Evolutionary conservation across 64 coral and sea anemone genomes (phyloP), one percentile per base, ranked within the genome.

Genomic region (Dendronephthya gigantea): DNA sequence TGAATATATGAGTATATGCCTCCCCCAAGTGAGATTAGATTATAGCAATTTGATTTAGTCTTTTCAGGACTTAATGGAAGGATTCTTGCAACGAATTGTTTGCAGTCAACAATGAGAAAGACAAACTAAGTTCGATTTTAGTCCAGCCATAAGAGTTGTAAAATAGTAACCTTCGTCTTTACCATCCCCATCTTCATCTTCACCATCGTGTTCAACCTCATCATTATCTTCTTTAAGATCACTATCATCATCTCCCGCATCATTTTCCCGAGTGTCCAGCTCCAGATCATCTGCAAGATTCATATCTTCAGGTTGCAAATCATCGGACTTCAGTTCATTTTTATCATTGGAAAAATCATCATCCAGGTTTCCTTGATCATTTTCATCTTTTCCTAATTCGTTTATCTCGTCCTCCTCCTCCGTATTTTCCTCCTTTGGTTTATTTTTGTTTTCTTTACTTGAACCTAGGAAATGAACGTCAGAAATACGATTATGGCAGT

Each of bases 371-470:
- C 55, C 55, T 62, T 62, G 55, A 22, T 62, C 55, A 23, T 62
- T 23, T 9, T 62, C 55, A 10, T 62, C 55, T 2, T 62, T 4
- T 62, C 4, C 16, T 62, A 62, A 27, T 62, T 62, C 55, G 55
- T 62, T 62, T 6, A 62, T 62, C 25, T 62, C 50, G 66, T 75
- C 82, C 33, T 88, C 82, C 33, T 88, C 36, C 17, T 72, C 90
- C 23, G 55, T 50, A 29, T 87, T 68, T 8, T 35, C 76, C 17
- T 90, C 85, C 19, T 50, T 82, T 5, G 69, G 23, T 48, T 49
- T 36, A 27, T 84, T 74, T 28, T 56, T 50, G 23, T 23, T 41
- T 14, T 93, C 81, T 7, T 87, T 70, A 14, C 59, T 85, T 62
- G 55, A 62, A 62, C 55, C 55, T 62, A 62, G 55, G 55, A 0